phyloP scores from a whole-genome alignment of 2,113 vertebrate species.

The Oxygymnocypris stewartii region DNA sequence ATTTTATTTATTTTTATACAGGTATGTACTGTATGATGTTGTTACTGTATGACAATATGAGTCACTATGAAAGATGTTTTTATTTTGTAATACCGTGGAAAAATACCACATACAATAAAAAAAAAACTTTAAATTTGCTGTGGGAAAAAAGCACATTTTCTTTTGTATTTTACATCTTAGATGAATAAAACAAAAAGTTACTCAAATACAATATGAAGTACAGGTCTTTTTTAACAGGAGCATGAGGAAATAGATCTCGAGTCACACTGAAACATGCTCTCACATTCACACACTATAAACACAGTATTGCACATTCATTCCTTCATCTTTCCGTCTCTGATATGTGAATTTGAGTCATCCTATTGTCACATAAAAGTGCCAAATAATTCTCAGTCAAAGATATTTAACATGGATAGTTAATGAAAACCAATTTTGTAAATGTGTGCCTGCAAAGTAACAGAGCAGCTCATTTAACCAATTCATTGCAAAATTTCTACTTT shows the following conservation, averaged over 20 bases:
- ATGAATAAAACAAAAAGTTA: slow-evolving; percentile 48
- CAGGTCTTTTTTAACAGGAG: slow-evolving; percentile 41
- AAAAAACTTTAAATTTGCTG: slow-evolving; percentile 58
- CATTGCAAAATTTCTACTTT: background rate
- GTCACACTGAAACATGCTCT: slow-evolving; percentile 36
- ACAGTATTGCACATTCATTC: slow-evolving; percentile 30
- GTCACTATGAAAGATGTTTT: slow-evolving; percentile 74
- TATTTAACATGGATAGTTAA: no score
- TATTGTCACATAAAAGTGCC: no score
- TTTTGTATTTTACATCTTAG: slow-evolving; percentile 61
- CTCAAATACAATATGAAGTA: slow-evolving; percentile 49
- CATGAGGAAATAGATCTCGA: slow-evolving; percentile 24
- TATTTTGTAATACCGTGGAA: slow-evolving; percentile 77
- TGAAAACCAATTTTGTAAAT: background rate
- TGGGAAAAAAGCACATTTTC: slow-evolving; percentile 64
- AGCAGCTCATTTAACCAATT: background rate
- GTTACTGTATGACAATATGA: background rate
- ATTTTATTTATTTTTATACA: background rate
- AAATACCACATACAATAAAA: slow-evolving; percentile 75
- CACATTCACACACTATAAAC: slow-evolving; percentile 31
- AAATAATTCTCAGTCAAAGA: no score
- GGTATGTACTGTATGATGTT: background rate
- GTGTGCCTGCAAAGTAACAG: background rate
- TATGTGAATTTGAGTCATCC: no score
- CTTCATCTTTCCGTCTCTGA: no score